Conservation (phyloP, 2,797 vertebrate genomes). For the Cynopterus sphinx region DNA sequence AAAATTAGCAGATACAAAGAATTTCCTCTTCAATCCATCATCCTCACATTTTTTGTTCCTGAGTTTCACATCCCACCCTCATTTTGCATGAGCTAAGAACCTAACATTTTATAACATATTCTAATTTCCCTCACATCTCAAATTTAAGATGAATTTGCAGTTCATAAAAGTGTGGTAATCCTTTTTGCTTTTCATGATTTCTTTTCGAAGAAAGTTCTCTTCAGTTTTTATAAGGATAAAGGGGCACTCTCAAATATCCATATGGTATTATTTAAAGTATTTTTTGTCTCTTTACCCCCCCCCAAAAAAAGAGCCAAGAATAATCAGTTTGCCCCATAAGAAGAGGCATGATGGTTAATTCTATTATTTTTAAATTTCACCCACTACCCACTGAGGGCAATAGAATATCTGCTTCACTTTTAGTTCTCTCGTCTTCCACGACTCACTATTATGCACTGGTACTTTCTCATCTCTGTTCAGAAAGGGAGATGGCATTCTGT, state of each 20-base stretch:
- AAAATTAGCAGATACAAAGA: slow-evolving; percentile 52
- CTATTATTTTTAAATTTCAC: slow-evolving; percentile 43
- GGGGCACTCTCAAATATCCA: background rate
- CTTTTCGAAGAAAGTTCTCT: slow-evolving; percentile 13
- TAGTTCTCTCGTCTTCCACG: background rate
- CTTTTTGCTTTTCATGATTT: slow-evolving; percentile 14
- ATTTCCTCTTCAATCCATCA: background rate
- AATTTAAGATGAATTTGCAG: background rate
- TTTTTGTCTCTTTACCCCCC: background rate
- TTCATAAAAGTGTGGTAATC: background rate
- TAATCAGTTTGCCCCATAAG: background rate
- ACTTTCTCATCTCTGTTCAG: slow-evolving; percentile 41
- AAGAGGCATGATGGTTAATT: background rate
- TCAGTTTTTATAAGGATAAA: slow-evolving; percentile 18
- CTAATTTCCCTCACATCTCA: slow-evolving; percentile 37
- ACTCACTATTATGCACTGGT: background rate
- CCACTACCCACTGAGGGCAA: background rate
- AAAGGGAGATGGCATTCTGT: background rate
- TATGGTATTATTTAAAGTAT: slow-evolving; percentile 10
- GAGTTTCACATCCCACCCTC: slow-evolving; percentile 20
- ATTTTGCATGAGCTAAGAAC: background rate
- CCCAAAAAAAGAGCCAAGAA: background rate
- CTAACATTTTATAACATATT: background rate
- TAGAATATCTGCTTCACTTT: background rate
- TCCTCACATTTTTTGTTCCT: background rate